phyloP scores from a whole-genome alignment of 37 sponge, comb jelly and placozoan species.

The Ephydatia muelleri region DNA sequence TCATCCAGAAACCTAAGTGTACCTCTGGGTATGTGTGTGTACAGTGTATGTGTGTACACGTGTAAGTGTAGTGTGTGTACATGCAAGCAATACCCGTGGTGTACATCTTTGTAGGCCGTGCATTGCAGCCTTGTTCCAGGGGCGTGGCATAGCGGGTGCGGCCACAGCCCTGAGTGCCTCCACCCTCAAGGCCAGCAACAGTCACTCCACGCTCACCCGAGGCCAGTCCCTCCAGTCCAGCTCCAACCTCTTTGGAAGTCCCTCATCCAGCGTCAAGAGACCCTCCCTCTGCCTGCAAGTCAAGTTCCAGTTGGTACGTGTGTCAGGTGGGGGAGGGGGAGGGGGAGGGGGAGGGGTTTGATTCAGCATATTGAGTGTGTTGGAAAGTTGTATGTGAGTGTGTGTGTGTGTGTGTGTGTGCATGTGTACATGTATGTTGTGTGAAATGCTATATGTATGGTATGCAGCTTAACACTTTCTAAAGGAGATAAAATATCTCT shows the following conservation, averaged over 20 bases:
- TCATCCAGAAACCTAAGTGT: no score
- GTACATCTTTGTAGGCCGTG: conserved; percentile 20
- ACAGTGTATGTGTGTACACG: background rate
- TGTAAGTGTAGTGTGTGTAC: background rate
- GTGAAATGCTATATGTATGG: no score
- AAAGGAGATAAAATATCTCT: no score
- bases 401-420: background rate
- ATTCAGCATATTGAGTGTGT: no score
- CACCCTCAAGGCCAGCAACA: conserved; percentile 54
- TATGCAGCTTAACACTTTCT: no score
- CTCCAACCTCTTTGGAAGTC: conserved; percentile 29
- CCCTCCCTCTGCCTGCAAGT: conserved; percentile 90
- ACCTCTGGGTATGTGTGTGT: background rate
- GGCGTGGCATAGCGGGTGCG: conserved; percentile 78
- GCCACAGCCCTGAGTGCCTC: conserved; percentile 65
- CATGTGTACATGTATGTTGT: no score
- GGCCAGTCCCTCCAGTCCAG: conserved; percentile 22
- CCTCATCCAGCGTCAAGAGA: conserved; percentile 79
- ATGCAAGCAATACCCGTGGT: background rate
- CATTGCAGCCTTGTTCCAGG: conserved; percentile 76
- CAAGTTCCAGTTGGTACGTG: conserved; percentile 90
- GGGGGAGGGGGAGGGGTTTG: no score
- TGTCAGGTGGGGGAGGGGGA: no score
- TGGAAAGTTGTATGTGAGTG: background rate
- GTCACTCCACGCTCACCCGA: conserved; percentile 45